Evolutionary conservation across 2,888 invertebrate species (phyloP), one percentile per base, ranked within the genome.

Genomic region (Panopea generosa): DNA sequence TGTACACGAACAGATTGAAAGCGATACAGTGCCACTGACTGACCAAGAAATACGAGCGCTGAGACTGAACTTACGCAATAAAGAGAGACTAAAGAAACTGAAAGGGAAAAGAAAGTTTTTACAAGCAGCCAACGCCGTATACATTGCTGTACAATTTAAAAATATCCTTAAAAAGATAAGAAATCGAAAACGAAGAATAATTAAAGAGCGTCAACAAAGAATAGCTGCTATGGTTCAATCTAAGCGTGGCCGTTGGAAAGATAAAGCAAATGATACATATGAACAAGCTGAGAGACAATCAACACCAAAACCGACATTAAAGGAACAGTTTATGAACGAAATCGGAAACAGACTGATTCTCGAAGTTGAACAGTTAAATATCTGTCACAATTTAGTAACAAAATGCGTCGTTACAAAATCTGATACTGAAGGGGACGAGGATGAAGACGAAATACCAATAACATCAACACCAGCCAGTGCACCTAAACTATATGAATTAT

Each of bases 1-100:
- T 11, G 71, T 65, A 20, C 45, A 24, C 26, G 68, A 77, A 43
- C 49, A 50, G 2, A 62, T 67, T 18, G 55, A 27, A 7, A 53
- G 45, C 0, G 55, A 59, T 16, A 11, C 4, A 33, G 63, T 61
- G 11, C 74, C 79, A 9, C 27, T 83, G 18, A 76, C 76, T 16
- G 80, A 83, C 59, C 76, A 72, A 16, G 76, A 83, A 49, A 71
- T 83, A 38, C 45, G 83, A 29, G 80, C 83, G 14, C 49, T 83
- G 9, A 56, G 83, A 14, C 69, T 83, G 4, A 81, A 78, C 16
- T 43, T 83, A n/a, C 70, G 73, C 22, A 76, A 78, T 45, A 77
- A 73, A 59, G 68, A 69, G 45, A 61, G 50, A 11, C 22, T 63
- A 29, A 72, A 63, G 24, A 62, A 65, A 33, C 38, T 83, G n/a